Base-by-base conservation (phyloP, 2,797 vertebrate genomes). In the Typhlichthys eigenmanni region DNA sequence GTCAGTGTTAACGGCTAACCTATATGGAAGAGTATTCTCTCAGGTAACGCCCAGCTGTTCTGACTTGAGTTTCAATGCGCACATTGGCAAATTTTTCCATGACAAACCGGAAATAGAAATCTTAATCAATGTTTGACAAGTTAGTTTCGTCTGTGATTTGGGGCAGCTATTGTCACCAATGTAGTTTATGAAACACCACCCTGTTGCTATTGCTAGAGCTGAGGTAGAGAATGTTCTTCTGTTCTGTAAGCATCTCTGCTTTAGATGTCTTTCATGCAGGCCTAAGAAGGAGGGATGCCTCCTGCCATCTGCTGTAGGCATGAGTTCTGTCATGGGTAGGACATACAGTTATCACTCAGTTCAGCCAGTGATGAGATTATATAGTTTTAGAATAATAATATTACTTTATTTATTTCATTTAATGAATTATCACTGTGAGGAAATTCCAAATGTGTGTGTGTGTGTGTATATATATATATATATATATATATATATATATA, bases 31-130 rank as follows among this genome's bases (percentile, higher is more conserved):
- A 62, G 73, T 69, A 79, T 74, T 71, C 80, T 83, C 70, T 63
- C 69, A 79, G 81, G 78, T 83, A 85, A 75, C 68, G 52, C 29
- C 64, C 79, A 80, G 72, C 74, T 78, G 80, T 68, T 67, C 46
- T 2, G 69, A 74, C 66, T 87, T 69, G 46, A 70, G 5, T 83
- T 69, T 80, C 75, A 85, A 75, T 55, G 72, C 72, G 76, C 69
- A 81, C 75, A 10, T 78, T 75, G 68, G 47, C 68, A 71, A 58
- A 76, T 87, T 78, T 80, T 79, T 81, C 75, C 78, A 49, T 24
- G 71, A 82, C 78, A 71, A 60, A 60, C 53, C 55, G 66, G 60
- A 67, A 79, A 79, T 66, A 72, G 60, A 71, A 69, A 78, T 77
- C 69, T 69, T 43, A 24, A 24, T 24, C 24, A 24, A 24, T 24